Conservation (phyloP, 30 jellyfish, hydroid and myxozoan genomes). For the Rhopilema esculentum region DNA sequence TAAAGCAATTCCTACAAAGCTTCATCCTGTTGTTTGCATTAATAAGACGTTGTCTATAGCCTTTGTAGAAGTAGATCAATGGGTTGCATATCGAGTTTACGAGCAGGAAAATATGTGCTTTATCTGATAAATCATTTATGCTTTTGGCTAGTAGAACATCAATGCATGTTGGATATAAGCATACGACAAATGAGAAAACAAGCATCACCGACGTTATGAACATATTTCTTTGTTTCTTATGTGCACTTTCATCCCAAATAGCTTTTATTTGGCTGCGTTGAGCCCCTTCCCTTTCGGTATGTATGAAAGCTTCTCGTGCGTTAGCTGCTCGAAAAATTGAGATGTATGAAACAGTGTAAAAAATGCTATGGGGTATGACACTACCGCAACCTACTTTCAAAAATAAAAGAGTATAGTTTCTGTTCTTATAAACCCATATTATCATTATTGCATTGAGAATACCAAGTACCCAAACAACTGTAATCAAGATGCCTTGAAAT, state of each 20-base stretch:
- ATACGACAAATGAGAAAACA: background rate
- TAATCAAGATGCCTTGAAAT: constrained; percentile 8
- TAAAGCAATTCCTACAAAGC: background rate
- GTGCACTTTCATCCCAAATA: background rate
- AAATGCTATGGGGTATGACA: constrained; percentile 8
- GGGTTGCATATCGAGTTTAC: constrained; percentile 32
- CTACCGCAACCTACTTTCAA: background rate
- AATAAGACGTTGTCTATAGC: constrained; percentile 19
- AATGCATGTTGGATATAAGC: constrained; percentile 23
- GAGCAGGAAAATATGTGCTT: constrained; percentile 26
- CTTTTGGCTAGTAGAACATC: constrained; percentile 3
- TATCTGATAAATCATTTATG: background rate
- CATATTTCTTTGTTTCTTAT: constrained; percentile 24
- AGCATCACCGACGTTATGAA: constrained; percentile 7
- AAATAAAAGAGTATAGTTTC: background rate
- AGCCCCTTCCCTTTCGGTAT: background rate
- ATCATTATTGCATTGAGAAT: background rate
- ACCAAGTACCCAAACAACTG: constrained; percentile 26
- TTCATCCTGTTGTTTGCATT: background rate
- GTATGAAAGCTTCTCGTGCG: background rate
- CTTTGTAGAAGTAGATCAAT: constrained; percentile 40
- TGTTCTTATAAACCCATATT: background rate
- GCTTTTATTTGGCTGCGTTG: background rate
- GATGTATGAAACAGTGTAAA: constrained; percentile 9
- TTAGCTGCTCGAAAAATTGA: constrained; percentile 15